Evolutionary conservation across 2,888 invertebrate species (phyloP).

Genomic region (Pilophorus perplexus): DNA sequence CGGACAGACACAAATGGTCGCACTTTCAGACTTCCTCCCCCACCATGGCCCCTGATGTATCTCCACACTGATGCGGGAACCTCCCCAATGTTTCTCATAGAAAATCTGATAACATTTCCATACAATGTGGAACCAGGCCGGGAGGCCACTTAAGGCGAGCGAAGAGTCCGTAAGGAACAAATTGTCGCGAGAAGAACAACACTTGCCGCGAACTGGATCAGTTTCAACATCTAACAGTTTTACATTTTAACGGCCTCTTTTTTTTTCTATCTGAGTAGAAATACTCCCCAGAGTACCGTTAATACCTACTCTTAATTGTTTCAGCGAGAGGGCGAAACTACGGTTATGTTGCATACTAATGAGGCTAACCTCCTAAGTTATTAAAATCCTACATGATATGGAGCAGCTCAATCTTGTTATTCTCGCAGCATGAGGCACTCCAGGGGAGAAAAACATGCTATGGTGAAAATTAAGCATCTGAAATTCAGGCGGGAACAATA

Average conservation of each 20-base stretch:
- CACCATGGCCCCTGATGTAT: slow-evolving; percentile 25
- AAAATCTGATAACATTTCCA: slow-evolving; percentile 41
- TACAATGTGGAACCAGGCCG: slow-evolving; percentile 22
- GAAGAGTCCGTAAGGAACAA: slow-evolving; percentile 14
- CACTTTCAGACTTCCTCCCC: slow-evolving; percentile 33
- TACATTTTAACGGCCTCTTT: neutral
- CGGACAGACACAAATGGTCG: slow-evolving; percentile 40
- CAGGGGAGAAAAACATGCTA: too few relatives aligned
- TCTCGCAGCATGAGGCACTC: too few relatives aligned
- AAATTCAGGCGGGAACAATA: too few relatives aligned
- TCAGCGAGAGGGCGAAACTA: too few relatives aligned
- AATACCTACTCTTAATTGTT: too few relatives aligned
- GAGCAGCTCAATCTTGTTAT: too few relatives aligned
- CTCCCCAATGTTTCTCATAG: slow-evolving; percentile 39
- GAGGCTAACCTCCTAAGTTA: too few relatives aligned
- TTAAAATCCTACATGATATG: too few relatives aligned
- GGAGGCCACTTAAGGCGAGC: slow-evolving; percentile 11
- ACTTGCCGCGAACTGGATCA: neutral
- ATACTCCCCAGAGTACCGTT: neutral
- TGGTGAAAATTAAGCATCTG: too few relatives aligned
- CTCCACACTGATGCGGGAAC: slow-evolving; percentile 9
- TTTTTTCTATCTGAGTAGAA: too few relatives aligned
- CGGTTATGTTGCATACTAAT: too few relatives aligned
- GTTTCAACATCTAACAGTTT: slow-evolving; percentile 14
- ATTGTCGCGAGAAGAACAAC: slow-evolving; percentile 28